These are phyloP conservation scores for Brachyrhaphis roseni DNA, from an alignment of 2,797 vertebrate genomes.

Conservation along the genomic window DNA sequence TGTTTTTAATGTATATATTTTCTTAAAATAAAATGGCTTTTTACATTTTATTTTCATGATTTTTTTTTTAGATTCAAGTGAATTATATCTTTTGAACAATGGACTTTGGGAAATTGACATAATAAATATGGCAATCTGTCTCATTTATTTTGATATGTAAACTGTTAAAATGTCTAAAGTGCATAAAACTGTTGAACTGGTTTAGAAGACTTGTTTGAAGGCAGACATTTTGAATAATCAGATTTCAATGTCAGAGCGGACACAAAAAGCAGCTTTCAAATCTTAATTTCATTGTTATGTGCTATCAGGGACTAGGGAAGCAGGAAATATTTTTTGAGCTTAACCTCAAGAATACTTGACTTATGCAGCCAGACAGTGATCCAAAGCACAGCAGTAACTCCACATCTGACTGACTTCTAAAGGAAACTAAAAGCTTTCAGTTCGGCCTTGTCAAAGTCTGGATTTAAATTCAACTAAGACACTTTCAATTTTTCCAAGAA, in stretches of 20 bases:
- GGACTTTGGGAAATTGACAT: constrained; percentile 15
- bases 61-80: constrained; percentile 23
- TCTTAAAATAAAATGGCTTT: constrained; percentile 61
- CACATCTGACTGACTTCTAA: no score
- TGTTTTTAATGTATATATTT: constrained; percentile 83
- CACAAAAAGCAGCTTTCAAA: not conserved
- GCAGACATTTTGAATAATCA: not conserved
- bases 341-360: no score
- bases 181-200: not conserved
- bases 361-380: no score
- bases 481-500: not conserved
- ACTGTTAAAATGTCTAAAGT: constrained; percentile 1
- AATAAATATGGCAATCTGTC: constrained; percentile 28
- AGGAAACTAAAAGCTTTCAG: not conserved
- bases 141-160: not conserved
- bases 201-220: not conserved
- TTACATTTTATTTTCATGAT: constrained; percentile 56
- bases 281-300: not conserved
- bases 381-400: no score
- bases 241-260: no score
- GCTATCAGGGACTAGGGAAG: not conserved
- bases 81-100: constrained; percentile 43
- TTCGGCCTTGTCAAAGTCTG: not conserved
- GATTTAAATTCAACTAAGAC: not conserved
- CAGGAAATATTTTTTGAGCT: no score